A percentile compares a stretch with the other conserved stretches of the same genome.
phyloP scores from a whole-genome alignment of 2,888 invertebrate species.

The Pegoplata infirma region DNA sequence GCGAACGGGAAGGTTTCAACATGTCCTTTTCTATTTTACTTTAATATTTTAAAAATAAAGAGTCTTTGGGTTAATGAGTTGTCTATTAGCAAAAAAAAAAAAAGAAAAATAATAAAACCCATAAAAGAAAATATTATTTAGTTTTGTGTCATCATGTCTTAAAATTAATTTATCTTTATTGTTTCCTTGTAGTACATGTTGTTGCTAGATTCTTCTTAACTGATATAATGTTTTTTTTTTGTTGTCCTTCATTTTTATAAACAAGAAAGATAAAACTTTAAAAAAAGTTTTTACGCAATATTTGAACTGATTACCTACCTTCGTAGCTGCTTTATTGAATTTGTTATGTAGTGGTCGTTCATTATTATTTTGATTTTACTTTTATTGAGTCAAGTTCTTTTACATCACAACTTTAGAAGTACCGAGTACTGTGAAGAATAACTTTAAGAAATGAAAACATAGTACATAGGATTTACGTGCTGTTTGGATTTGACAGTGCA shows the following conservation, averaged over 20 bases:
- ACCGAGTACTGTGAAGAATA: neutral
- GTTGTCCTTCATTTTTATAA: too few species aligned
- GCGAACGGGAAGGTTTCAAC: neutral
- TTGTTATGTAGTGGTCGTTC: conserved; percentile 3
- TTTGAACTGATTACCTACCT: conserved; percentile 45
- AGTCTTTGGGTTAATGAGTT: conserved; percentile 43
- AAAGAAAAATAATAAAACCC: conserved; percentile 14
- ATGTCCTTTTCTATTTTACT: conserved; percentile 5
- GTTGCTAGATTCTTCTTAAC: neutral
- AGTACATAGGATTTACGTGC: conserved; percentile 37
- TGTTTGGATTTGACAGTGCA: conserved; percentile 26
- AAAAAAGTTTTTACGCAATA: conserved; percentile 1
- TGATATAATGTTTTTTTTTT: too few species aligned
- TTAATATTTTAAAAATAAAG: neutral
- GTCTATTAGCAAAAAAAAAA: conserved; percentile 46
- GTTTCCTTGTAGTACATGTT: neutral
- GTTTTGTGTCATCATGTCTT: conserved; percentile 23
- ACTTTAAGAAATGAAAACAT: conserved; percentile 8
- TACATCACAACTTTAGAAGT: neutral
- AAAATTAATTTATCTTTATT: conserved; percentile 15
- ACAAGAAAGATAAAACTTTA: neutral
- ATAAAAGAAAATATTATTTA: conserved; percentile 43
- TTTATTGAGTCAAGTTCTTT: conserved; percentile 10
- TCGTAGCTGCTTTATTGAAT: neutral
- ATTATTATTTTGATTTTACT: conserved; percentile 28